Conservation (phyloP, 2,113 vertebrate species). For the Piprites chloris region DNA sequence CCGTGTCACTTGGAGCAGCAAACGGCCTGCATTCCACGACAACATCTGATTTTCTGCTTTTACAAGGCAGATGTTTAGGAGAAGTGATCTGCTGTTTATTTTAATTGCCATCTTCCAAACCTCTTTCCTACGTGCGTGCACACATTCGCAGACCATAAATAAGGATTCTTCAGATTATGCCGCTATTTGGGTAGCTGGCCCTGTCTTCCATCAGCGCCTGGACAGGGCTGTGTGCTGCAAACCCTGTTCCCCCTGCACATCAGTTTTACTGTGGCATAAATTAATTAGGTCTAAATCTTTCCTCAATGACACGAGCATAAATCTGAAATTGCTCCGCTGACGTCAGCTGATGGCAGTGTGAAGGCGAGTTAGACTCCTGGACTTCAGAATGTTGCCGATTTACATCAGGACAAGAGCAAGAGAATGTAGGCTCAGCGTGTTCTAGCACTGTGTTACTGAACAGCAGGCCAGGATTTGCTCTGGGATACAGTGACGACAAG, state of each 20-base stretch:
- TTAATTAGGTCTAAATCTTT: background rate
- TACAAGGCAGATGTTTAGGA: constrained; percentile 55
- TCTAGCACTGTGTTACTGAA: background rate
- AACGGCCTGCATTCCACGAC: constrained; percentile 22
- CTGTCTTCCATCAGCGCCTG: constrained; percentile 30
- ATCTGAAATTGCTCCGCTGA: background rate
- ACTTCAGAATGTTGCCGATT: background rate
- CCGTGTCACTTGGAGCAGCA: constrained; percentile 6
- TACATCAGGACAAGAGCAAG: background rate
- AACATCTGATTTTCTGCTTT: constrained; percentile 69
- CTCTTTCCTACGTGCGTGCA: background rate
- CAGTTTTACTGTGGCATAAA: background rate
- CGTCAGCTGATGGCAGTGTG: background rate
- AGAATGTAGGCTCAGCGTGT: background rate
- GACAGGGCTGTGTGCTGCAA: background rate
- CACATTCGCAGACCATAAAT: background rate
- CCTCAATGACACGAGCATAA: background rate
- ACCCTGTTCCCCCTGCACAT: background rate
- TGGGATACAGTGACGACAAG: background rate
- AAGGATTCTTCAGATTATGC: background rate
- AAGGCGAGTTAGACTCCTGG: background rate
- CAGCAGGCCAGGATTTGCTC: background rate
- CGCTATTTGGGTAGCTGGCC: background rate
- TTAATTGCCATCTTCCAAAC: background rate
- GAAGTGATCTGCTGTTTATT: constrained; percentile 34